Percentiles rank a stretch among this genome's conserved stretches.
phyloP scores from a whole-genome alignment of 1,140 invertebrate species.

The Oppia nitens region DNA sequence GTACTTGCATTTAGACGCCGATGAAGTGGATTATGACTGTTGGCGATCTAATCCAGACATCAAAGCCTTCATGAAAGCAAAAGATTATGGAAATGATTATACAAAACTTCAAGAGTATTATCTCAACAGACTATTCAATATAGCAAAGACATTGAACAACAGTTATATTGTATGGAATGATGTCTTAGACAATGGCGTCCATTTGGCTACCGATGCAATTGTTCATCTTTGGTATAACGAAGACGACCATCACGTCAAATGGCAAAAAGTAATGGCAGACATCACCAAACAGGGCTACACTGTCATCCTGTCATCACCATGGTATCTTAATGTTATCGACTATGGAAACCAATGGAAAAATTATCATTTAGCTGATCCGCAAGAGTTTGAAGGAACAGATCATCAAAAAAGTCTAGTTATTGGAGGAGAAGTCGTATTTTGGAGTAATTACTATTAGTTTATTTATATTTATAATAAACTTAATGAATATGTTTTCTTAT shows the following conservation, averaged over 20 bases:
- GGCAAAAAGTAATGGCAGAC: slow-evolving; percentile 28
- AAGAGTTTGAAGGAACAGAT: neutral
- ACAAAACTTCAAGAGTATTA: slow-evolving; percentile 46
- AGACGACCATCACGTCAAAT: too few species aligned
- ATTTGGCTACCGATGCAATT: slow-evolving; percentile 41
- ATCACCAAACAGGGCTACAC: slow-evolving; percentile 27
- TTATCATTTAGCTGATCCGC: slow-evolving; percentile 24
- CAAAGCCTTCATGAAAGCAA: slow-evolving; percentile 43
- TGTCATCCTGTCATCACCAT: slow-evolving; percentile 26
- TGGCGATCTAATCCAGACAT: slow-evolving; percentile 63
- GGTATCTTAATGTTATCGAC: slow-evolving; percentile 29
- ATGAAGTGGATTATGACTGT: slow-evolving; percentile 71
- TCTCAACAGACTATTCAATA: slow-evolving; percentile 42
- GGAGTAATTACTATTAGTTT: slow-evolving; percentile 9
- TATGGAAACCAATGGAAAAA: slow-evolving; percentile 33
- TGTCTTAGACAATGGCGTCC: slow-evolving; percentile 61
- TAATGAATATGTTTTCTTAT: too few species aligned
- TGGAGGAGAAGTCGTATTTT: slow-evolving; percentile 9
- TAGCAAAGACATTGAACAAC: slow-evolving; percentile 26
- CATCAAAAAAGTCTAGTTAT: neutral
- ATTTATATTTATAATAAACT: neutral
- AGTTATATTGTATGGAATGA: slow-evolving; percentile 77
- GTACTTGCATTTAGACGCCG: slow-evolving; percentile 71
- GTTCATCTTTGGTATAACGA: slow-evolving; percentile 49
- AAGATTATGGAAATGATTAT: slow-evolving; percentile 39